Base-by-base conservation (phyloP, 1,140 invertebrate genomes). In the Drosophila carrolli region DNA sequence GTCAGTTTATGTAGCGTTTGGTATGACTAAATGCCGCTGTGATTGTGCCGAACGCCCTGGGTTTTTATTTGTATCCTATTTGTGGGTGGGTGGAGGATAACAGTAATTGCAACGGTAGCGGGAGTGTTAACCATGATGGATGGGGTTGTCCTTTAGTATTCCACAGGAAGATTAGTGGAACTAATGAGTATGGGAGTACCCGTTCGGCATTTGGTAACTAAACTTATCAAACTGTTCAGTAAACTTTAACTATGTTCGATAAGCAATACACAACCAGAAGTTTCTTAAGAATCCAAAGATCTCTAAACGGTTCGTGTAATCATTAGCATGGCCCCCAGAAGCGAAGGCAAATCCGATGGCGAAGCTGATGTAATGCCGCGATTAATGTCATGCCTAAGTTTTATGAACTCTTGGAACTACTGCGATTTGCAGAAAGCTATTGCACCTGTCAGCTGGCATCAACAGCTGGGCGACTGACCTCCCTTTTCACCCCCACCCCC, bases 1-100 rank as follows among this genome's bases (percentile, higher is more conserved):
- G 83, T 86, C 83, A 86, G 83, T 86, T 86, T 86, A 86, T 79
- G 84, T 82, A 83, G 83, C 84, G 66, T 83, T 86, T 70, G 83
- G 79, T 77, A 88, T 88, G 83, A 86, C 83, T 86, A 86, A 86
- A 86, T 86, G 83, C 65, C 66, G 66, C 67, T 53, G 59, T 88
- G 83, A 86, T 86, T 86, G 72, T 38, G 51, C 63, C 43, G 40
- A n/a, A 6, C 32, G 37, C 37, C 32, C 38, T 62, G 55, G 14
- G 7, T 23, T 43, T 16, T 23, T 32, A 5, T 41, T 40, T n/a
- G n/a, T 9, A 37, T 11, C 8, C 4, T 32, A 8, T 8, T 35
- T 27, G 41, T 46, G n/a, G 48, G 66, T 71, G 51, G 67, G 38
- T 56, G 37, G 44, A 43, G 65, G 67, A 70, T 71, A 71, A 58